Evolutionary conservation across 2,888 invertebrate genomes (phyloP).

Genomic region (Epinotia demarniana): DNA sequence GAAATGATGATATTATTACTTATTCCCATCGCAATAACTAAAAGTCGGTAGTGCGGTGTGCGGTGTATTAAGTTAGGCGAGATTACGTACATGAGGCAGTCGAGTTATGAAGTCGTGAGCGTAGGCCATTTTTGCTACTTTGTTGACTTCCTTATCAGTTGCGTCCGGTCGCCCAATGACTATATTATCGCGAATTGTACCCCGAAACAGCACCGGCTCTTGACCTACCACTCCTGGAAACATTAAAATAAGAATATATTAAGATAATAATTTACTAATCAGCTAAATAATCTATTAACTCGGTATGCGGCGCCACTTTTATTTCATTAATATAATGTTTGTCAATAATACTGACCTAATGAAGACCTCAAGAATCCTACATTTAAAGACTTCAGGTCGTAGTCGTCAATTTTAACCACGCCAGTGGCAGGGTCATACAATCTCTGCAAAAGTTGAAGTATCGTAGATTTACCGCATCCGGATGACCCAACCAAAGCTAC

Average conservation of each 20-base stretch:
- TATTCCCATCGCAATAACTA: too few species aligned
- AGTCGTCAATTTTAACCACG: slow-evolving; percentile 86
- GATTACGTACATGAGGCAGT: slow-evolving; percentile 81
- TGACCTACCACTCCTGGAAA: slow-evolving; percentile 87
- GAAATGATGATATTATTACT: too few species aligned
- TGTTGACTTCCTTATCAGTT: slow-evolving; percentile 84
- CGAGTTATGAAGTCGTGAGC: slow-evolving; percentile 87
- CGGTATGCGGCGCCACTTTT: not conserved
- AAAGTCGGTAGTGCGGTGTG: not conserved
- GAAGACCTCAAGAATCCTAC: slow-evolving; percentile 90
- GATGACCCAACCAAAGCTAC: slow-evolving; percentile 90
- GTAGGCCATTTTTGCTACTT: slow-evolving; percentile 86
- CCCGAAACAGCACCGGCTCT: slow-evolving; percentile 90
- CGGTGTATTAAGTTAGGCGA: not conserved
- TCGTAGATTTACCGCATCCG: slow-evolving; percentile 93
- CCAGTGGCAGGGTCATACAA: slow-evolving; percentile 88
- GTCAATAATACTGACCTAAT: slow-evolving; percentile 79
- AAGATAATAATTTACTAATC: not conserved
- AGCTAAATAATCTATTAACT: not conserved
- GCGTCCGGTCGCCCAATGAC: slow-evolving; percentile 86
- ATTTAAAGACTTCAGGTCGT: slow-evolving; percentile 88
- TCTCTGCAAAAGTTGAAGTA: slow-evolving; percentile 89
- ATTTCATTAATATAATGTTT: not conserved
- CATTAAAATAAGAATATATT: not conserved
- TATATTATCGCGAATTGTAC: slow-evolving; percentile 85